A percentile compares a stretch with the other conserved stretches of the same genome.
Evolutionary conservation across 2,888 invertebrate genomes (phyloP).

Genomic region (Eurois occulta): DNA sequence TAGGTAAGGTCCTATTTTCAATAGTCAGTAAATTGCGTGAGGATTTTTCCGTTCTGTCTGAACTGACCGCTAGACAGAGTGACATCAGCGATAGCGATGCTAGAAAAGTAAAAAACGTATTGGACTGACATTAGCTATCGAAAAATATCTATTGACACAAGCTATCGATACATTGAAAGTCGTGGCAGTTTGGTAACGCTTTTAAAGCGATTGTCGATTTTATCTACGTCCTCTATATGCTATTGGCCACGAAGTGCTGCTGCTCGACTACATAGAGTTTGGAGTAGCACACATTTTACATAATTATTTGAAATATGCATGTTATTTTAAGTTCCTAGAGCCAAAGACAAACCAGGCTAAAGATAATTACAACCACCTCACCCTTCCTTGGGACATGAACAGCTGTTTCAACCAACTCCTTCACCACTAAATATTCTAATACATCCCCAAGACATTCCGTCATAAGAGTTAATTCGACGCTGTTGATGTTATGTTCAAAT

Average conservation of each 20-base stretch:
- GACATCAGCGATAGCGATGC: no score
- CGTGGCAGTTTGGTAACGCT: background rate
- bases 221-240: background rate
- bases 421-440: conserved; percentile 36
- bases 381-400: conserved; percentile 15
- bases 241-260: background rate
- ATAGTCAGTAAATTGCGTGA: no score
- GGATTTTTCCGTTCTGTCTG: no score
- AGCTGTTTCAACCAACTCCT: conserved; percentile 39
- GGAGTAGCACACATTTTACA: background rate
- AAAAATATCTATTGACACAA: background rate
- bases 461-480: conserved; percentile 49
- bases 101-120: no score
- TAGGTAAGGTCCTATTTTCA: no score
- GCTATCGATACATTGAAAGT: background rate
- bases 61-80: no score
- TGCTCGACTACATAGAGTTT: background rate
- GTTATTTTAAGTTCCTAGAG: background rate
- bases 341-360: background rate
- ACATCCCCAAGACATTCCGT: conserved; percentile 32
- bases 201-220: background rate
- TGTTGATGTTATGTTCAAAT: conserved; percentile 60
- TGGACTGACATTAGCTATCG: no score
- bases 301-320: background rate
- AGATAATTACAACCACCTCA: background rate